phyloP scores from a whole-genome alignment of 1,140 invertebrate species.

The Hylaeus anthracinus region DNA sequence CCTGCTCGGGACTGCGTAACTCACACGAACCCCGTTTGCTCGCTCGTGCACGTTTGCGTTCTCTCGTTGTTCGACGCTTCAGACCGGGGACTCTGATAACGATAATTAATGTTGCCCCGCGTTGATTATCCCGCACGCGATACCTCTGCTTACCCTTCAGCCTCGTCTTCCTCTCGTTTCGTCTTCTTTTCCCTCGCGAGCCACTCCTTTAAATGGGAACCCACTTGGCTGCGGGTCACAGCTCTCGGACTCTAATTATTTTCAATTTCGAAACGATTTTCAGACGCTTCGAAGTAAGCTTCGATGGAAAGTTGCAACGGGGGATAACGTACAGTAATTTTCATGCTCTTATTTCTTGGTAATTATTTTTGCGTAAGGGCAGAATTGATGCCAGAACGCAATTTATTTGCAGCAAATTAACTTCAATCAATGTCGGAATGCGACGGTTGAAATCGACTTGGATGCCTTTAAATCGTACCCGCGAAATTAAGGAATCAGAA shows the following conservation, averaged over 20 bases:
- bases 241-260: not conserved
- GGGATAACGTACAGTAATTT: too few species aligned
- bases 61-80: conserved; percentile 67
- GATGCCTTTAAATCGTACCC: too few species aligned
- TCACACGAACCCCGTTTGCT: conserved; percentile 33
- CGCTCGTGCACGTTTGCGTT: conserved; percentile 51
- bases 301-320: too few species aligned
- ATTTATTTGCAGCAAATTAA: too few species aligned
- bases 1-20: conserved; percentile 49
- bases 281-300: too few species aligned
- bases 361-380: too few species aligned
- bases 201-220: too few species aligned
- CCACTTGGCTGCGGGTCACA: not conserved
- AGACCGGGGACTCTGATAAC: conserved; percentile 73
- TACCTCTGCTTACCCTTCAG: conserved; percentile 30
- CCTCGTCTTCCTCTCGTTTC: conserved; percentile 32
- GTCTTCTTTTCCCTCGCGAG: not conserved
- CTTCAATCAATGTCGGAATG: too few species aligned
- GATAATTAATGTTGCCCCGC: conserved; percentile 75
- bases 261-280: too few species aligned
- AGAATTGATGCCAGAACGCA: too few species aligned
- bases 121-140: conserved; percentile 72
- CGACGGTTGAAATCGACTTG: too few species aligned
- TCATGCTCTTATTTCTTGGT: too few species aligned
- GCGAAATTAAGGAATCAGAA: not conserved